Base-by-base conservation (phyloP, 1,140 invertebrate genomes). In the Gonioctena quinquepunctata region DNA sequence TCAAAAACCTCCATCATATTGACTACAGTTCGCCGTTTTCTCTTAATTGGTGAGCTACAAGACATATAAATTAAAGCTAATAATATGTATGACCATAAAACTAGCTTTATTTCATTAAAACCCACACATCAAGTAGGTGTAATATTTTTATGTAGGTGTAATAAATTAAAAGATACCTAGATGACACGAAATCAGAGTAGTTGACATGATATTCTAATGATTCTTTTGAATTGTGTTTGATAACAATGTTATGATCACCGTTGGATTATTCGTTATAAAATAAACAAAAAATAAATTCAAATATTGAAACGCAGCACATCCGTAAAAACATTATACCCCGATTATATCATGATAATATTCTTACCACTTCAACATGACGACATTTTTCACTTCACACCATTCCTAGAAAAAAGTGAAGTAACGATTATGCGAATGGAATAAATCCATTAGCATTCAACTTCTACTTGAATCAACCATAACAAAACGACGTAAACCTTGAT, bases 1-100 rank as follows among this genome's bases (percentile, higher is more conserved):
- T 83, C 82, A 70, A 76, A 80, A 68, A 82, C 79, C 65, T 86
- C 86, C 86, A 87, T 66, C 22, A 11, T 86, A 63, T 68, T 81
- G 60, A 56, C 28, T 48, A 50, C 21, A 61, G 6, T 33, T 57
- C 59, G 42, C 49, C 70, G 69, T 70, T 71, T 76, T 66, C 71
- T 73, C 65, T 76, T 79, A 66, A 75, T 71, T 64, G 63, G 66
- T 60, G 66, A 68, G 60, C 77, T 79, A 61, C 11, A 76, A 78
- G 71, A 75, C 50, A 71, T 57, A 48, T 33, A 68, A 19, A 26
- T 52, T 61, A 70, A 48, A 8, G 54, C 48, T 72, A 76, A 69
- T 62, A 69, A 65, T 69, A 68, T 26, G 21, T 68, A 59, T 68
- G 69, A 67, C 50, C 61, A 60, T 64, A 75, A 74, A 69, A 56